A percentile compares a stretch with the other conserved stretches of the same genome.
Evolutionary conservation across 2,888 invertebrate genomes (phyloP).

Genomic region (Pyrocoelia pectoralis): DNA sequence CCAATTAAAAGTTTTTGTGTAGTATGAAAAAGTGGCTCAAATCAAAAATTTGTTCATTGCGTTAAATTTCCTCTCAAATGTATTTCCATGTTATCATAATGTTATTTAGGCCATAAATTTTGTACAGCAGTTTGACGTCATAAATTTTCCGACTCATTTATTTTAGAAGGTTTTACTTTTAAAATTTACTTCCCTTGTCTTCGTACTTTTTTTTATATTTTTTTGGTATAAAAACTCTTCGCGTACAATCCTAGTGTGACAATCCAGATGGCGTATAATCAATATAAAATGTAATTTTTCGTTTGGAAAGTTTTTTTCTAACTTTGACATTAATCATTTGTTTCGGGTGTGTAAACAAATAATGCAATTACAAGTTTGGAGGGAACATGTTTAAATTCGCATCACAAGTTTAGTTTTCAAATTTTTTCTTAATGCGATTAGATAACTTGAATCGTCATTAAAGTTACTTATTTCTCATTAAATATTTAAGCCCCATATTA

Average conservation of each 20-base stretch:
- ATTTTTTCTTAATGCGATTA: too few species aligned
- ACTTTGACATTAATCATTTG: too few species aligned
- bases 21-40: background rate
- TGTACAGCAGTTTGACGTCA: slow-evolving; percentile 1
- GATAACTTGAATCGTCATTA: too few species aligned
- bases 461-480: too few species aligned
- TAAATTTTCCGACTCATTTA: slow-evolving; percentile 1
- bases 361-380: too few species aligned
- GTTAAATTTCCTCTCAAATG: slow-evolving; percentile 1
- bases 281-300: background rate
- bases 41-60: background rate
- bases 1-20: background rate
- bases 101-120: background rate
- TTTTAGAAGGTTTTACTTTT: background rate
- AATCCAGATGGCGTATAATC: background rate
- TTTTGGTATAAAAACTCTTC: background rate
- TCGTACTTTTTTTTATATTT: too few species aligned
- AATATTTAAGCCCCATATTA: too few species aligned
- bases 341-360: too few species aligned
- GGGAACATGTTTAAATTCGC: too few species aligned
- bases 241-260: slow-evolving; percentile 1
- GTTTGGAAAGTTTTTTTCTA: background rate
- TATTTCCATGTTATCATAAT: background rate
- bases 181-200: background rate
- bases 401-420: too few species aligned